phyloP scores from a whole-genome alignment of 1,140 invertebrate genomes.

The Neodiprion lecontei region DNA sequence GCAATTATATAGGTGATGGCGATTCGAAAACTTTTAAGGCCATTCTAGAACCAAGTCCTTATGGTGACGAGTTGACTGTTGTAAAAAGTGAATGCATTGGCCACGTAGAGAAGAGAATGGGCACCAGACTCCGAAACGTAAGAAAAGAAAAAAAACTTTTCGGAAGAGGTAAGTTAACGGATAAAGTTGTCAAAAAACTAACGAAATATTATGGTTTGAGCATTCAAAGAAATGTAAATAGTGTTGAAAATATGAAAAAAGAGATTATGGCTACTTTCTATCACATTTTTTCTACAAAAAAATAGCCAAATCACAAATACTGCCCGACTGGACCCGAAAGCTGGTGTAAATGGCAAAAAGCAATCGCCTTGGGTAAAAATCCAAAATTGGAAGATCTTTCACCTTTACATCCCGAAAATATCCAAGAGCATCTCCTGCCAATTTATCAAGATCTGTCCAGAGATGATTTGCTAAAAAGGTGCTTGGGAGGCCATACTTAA shows the following conservation, averaged over 20 bases:
- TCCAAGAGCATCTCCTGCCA: constrained; percentile 21
- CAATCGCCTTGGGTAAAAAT: no score
- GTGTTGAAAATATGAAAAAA: constrained; percentile 3
- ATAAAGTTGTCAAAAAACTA: constrained; percentile 12
- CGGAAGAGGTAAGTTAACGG: constrained; percentile 20
- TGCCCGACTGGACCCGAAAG: neutral
- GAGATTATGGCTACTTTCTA: neutral
- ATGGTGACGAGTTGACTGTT: constrained; percentile 17
- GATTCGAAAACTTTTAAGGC: constrained; percentile 20
- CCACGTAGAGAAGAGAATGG: constrained; percentile 26
- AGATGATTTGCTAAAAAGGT: constrained; percentile 34
- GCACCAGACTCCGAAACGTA: constrained; percentile 22
- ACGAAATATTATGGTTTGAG: neutral
- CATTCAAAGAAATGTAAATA: neutral
- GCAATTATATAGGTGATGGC: constrained; percentile 26
- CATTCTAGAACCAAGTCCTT: constrained; percentile 17
- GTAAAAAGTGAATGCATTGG: constrained; percentile 25
- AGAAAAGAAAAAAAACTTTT: constrained; percentile 16
- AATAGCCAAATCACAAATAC: constrained; percentile 10
- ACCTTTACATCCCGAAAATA: constrained; percentile 20
- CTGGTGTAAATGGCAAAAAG: no score
- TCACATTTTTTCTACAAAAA: neutral
- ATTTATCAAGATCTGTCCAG: constrained; percentile 33
- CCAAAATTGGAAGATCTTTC: neutral
- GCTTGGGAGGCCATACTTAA: constrained; percentile 33